Conservation (phyloP, 1,140 invertebrate species). For the Oryctes rhinoceros region DNA sequence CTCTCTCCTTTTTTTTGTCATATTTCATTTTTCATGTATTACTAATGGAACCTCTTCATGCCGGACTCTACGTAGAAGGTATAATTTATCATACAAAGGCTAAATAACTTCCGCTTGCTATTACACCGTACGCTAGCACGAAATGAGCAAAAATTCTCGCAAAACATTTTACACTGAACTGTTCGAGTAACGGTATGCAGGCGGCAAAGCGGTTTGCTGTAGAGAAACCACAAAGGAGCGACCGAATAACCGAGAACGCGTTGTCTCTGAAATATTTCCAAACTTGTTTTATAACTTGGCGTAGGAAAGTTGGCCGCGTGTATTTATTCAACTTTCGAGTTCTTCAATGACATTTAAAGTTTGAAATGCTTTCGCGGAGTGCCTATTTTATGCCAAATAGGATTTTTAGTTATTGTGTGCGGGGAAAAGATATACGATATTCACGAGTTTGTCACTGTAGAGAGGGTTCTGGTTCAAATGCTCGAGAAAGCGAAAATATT, state of each 20-base stretch:
- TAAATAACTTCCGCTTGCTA: too few relatives aligned
- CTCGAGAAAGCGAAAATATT: neutral
- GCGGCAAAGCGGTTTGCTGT: neutral
- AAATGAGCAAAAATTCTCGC: neutral
- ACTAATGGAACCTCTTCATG: too few relatives aligned
- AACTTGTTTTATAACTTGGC: slow-evolving; percentile 26
- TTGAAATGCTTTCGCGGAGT: neutral
- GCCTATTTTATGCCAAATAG: neutral
- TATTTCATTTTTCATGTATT: too few relatives aligned
- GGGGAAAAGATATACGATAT: neutral
- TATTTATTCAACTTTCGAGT: slow-evolving; percentile 29
- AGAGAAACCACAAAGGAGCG: neutral
- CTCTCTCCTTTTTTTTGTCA: too few relatives aligned
- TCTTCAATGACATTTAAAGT: slow-evolving; percentile 25
- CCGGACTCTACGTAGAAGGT: too few relatives aligned
- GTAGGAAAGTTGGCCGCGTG: neutral
- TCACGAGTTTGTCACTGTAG: neutral
- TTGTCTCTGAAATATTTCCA: slow-evolving; percentile 13
- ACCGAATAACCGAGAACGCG: slow-evolving; percentile 17
- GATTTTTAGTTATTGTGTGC: slow-evolving; percentile 9
- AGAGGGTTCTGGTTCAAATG: neutral
- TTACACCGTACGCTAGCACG: too few relatives aligned
- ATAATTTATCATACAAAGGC: too few relatives aligned
- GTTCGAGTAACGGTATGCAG: neutral
- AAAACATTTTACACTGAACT: neutral